Evolutionary conservation across 1,140 invertebrate genomes (phyloP).

Genomic region (Prorops nasuta): DNA sequence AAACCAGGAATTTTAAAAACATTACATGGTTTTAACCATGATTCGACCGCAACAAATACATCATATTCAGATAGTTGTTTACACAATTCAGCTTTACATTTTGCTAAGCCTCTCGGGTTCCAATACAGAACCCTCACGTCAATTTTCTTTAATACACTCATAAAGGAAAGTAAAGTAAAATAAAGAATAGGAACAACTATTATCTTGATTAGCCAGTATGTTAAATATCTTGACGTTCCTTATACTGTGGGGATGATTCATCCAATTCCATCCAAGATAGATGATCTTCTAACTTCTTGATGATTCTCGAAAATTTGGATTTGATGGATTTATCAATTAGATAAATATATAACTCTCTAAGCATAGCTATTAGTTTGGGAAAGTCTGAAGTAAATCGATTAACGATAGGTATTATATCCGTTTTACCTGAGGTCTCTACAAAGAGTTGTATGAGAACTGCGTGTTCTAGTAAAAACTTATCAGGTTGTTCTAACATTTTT

Average conservation of each 20-base stretch:
- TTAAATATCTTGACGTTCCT: too few species aligned
- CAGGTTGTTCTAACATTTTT: neutral
- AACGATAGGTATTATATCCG: neutral
- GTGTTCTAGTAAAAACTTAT: neutral
- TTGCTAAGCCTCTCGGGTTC: neutral
- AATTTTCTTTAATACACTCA: too few species aligned
- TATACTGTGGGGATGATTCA: too few species aligned
- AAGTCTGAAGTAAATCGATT: neutral
- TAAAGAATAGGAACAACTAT: too few species aligned
- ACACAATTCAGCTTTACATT: neutral
- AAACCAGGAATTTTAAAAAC: neutral
- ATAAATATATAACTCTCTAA: neutral
- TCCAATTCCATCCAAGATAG: neutral
- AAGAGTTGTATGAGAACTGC: neutral
- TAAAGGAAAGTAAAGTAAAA: too few species aligned
- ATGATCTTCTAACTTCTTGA: neutral
- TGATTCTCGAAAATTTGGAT: neutral
- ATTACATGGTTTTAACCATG: neutral
- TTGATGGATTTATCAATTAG: neutral
- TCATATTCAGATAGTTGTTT: neutral
- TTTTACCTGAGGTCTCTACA: neutral
- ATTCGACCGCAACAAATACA: neutral
- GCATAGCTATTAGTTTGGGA: neutral
- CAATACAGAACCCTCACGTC: neutral
- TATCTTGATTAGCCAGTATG: too few species aligned